Base-by-base conservation (phyloP, 2,113 vertebrate genomes). In the Solenodon paradoxus region DNA sequence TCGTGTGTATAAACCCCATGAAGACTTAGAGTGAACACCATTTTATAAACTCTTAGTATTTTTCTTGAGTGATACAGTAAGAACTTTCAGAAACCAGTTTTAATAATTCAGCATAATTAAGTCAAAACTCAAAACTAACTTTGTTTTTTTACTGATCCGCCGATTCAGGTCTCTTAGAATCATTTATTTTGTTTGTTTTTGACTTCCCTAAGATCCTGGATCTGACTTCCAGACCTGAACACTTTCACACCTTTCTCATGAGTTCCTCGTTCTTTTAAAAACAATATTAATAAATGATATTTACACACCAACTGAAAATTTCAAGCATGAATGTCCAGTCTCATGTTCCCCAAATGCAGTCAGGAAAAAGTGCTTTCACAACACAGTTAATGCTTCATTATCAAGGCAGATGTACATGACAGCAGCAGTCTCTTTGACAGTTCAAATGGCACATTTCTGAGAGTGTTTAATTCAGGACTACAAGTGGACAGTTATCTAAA, bases 401-500 rank as follows among this genome's bases (percentile, higher is more conserved):
- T 83, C 59, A 95, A 95, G 38, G 78, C 95, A 84, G 78, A 93
- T 4, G 13, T 84, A 89, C 45, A 47, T 87, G 78, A 59, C 0
- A 88, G 90, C 66, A 59, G 79, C 74, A 84, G 97, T 92, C 9
- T 95, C 61, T 59, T 69, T 97, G 97, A 98, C 98, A 98, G 82
- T 75, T 79, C 96, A 98, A 98, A 94, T 88, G 86, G 55, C 38
- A 92, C 61, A 78, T 96, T 97, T 93, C 96, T 87, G 92, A 97
- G 61, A 96, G 96, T 97, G 92, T 96, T 98, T 98, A 97, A 98
- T 98, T 97, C 87, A 89, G 86, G 87, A 96, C 96, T 97, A 93
- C 86, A 94, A 98, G 95, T 98, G 98, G 98, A 98, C 98, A 97
- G 95, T 80, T 97, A 97, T 75, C 72, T 94, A 96, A 97, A 97